These are phyloP conservation scores for Venturia canescens DNA, from an alignment of 1,140 invertebrate genomes.

Conservation along the genomic window DNA sequence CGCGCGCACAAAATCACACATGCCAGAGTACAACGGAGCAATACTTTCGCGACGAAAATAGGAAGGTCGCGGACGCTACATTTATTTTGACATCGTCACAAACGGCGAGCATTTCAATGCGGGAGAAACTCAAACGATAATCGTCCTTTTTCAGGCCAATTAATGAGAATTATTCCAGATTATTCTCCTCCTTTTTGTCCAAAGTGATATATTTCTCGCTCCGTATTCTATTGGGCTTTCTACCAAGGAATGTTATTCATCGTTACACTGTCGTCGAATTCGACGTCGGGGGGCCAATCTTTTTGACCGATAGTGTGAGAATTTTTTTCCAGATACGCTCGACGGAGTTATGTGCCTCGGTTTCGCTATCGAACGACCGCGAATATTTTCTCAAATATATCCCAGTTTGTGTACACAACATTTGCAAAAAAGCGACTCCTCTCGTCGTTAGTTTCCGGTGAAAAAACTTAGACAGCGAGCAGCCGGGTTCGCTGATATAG, in stretches of 20 bases:
- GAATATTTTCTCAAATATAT: slow-evolving; percentile 56
- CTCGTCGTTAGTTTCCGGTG: slow-evolving; percentile 48
- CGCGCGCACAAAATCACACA: background rate
- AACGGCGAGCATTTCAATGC: background rate
- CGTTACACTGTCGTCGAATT: background rate
- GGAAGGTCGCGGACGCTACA: background rate
- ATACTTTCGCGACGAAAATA: slow-evolving; percentile 13
- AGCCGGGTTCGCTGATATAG: slow-evolving; percentile 61
- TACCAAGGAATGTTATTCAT: too few species aligned
- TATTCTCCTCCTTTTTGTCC: too few species aligned
- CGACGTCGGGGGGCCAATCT: background rate
- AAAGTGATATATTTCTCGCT: too few species aligned
- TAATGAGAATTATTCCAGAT: too few species aligned
- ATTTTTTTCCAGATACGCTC: background rate
- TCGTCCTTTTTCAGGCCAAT: too few species aligned
- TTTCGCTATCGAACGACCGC: slow-evolving; percentile 61
- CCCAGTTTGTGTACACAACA: background rate
- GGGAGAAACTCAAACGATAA: too few species aligned
- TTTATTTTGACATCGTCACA: background rate
- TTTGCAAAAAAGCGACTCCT: slow-evolving; percentile 9
- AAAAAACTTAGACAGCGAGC: slow-evolving; percentile 55
- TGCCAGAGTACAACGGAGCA: background rate
- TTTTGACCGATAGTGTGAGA: background rate
- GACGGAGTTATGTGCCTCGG: background rate
- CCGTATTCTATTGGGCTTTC: too few species aligned